phyloP scores from a whole-genome alignment of 1,140 invertebrate genomes.

The Microplitis demolitor region DNA sequence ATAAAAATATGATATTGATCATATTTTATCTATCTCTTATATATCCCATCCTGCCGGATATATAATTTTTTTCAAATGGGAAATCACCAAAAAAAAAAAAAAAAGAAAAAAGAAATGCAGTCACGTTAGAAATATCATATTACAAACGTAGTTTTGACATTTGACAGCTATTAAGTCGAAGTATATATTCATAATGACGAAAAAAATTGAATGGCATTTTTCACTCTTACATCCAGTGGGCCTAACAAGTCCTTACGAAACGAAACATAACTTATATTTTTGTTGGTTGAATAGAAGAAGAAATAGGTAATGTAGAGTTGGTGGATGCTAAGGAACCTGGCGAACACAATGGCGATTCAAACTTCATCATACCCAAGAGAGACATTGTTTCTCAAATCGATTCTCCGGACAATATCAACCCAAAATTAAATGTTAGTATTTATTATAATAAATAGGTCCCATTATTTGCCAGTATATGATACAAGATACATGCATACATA shows the following conservation, averaged over 20 bases:
- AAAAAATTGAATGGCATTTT: neutral
- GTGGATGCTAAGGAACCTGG: slow-evolving; percentile 53
- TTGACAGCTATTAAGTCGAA: too few species aligned
- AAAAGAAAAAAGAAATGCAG: too few species aligned
- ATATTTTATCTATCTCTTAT: too few species aligned
- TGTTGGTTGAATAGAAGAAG: slow-evolving; percentile 52
- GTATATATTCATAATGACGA: neutral
- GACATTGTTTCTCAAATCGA: slow-evolving; percentile 51
- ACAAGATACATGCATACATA: neutral
- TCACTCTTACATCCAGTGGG: slow-evolving; percentile 30
- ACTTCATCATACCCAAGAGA: slow-evolving; percentile 41
- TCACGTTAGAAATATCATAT: too few species aligned
- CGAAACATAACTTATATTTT: slow-evolving; percentile 35
- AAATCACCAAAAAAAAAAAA: too few species aligned
- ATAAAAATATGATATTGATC: too few species aligned
- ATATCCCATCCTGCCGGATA: too few species aligned
- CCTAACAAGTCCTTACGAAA: neutral
- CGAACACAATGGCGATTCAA: slow-evolving; percentile 49
- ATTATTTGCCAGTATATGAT: neutral
- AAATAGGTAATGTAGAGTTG: slow-evolving; percentile 54
- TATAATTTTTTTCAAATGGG: too few species aligned
- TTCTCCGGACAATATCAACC: slow-evolving; percentile 49
- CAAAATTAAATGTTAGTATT: slow-evolving; percentile 59
- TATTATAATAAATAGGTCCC: slow-evolving; percentile 21
- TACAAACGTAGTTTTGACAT: too few species aligned